Percentiles rank a stretch among this genome's conserved stretches.
phyloP scores from a whole-genome alignment of 2,888 invertebrate genomes.

The Agrochola litura region DNA sequence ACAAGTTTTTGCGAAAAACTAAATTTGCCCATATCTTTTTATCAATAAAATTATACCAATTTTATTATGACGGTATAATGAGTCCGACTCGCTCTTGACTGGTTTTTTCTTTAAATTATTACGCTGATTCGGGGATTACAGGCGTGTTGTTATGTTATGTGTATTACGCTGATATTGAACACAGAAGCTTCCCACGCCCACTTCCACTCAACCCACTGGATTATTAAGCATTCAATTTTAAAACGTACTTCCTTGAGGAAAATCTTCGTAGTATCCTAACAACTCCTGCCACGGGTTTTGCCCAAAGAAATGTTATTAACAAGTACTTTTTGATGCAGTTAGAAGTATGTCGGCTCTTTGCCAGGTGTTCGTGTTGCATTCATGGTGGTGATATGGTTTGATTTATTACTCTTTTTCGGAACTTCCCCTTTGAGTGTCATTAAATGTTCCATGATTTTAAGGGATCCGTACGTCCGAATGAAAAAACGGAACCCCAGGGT shows the following conservation, averaged over 20 bases:
- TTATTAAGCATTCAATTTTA: conserved; percentile 24
- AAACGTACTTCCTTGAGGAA: conserved; percentile 39
- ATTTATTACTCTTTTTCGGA: no score
- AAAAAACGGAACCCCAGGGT: no score
- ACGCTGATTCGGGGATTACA: no score
- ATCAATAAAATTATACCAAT: no score
- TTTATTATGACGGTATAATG: no score
- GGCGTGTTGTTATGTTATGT: no score
- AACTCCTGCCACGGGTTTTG: conserved; percentile 19
- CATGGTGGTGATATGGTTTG: conserved; percentile 8
- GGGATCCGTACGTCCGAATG: no score
- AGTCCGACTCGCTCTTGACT: no score
- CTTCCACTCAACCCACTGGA: conserved; percentile 3
- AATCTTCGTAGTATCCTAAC: conserved; percentile 12
- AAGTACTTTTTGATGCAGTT: conserved; percentile 27
- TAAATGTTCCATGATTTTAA: not conserved
- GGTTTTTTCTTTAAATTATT: not conserved
- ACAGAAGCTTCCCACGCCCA: conserved; percentile 8
- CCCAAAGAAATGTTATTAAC: conserved; percentile 22
- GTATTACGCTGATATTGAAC: not conserved
- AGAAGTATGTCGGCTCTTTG: conserved; percentile 9
- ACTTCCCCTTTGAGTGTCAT: not conserved
- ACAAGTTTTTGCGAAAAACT: no score
- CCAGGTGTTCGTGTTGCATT: conserved; percentile 11
- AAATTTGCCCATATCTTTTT: no score